A percentile compares a stretch with the other conserved stretches of the same genome.
These are phyloP conservation scores for Carlito syrichta DNA, from an alignment of 2,113 vertebrate genomes.

Conservation along the genomic window DNA sequence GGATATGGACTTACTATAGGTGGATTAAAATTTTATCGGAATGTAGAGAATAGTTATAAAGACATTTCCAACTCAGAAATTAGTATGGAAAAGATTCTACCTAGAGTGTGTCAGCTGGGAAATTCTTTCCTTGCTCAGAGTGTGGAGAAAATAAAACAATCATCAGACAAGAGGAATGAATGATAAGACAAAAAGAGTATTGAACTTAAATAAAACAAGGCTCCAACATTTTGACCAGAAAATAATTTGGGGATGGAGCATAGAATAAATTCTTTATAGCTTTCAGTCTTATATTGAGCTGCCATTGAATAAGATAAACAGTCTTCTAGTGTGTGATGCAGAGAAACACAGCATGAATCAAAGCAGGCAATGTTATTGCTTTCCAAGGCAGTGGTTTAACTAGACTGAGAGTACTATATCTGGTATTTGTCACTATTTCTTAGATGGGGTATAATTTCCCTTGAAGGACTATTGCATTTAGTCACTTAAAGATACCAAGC, in stretches of 20 bases:
- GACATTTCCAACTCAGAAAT: not conserved
- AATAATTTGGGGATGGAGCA: slow-evolving; percentile 47
- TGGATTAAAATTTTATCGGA: not conserved
- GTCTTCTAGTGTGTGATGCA: slow-evolving; percentile 56
- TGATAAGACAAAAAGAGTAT: not conserved
- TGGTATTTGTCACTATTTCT: slow-evolving; percentile 62
- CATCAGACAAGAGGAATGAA: slow-evolving; percentile 30
- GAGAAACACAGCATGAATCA: slow-evolving; percentile 69
- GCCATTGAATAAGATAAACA: slow-evolving; percentile 72
- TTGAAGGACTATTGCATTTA: slow-evolving; percentile 61
- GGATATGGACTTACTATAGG: not conserved
- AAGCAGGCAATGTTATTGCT: slow-evolving; percentile 67
- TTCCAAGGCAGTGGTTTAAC: slow-evolving; percentile 45
- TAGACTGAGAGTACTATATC: slow-evolving; percentile 32
- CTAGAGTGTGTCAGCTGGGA: not conserved
- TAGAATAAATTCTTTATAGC: slow-evolving; percentile 70
- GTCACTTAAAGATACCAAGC: slow-evolving; percentile 62
- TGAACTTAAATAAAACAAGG: slow-evolving; percentile 62
- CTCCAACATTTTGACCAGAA: slow-evolving; percentile 57
- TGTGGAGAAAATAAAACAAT: slow-evolving; percentile 34
- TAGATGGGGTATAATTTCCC: slow-evolving; percentile 67
- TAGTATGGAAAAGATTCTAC: not conserved
- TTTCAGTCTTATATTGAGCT: slow-evolving; percentile 62
- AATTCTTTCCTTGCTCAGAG: not conserved
- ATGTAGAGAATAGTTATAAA: not conserved